Evolutionary conservation across 2,888 invertebrate species (phyloP).

Genomic region (Brachypalpus laphriformis): DNA sequence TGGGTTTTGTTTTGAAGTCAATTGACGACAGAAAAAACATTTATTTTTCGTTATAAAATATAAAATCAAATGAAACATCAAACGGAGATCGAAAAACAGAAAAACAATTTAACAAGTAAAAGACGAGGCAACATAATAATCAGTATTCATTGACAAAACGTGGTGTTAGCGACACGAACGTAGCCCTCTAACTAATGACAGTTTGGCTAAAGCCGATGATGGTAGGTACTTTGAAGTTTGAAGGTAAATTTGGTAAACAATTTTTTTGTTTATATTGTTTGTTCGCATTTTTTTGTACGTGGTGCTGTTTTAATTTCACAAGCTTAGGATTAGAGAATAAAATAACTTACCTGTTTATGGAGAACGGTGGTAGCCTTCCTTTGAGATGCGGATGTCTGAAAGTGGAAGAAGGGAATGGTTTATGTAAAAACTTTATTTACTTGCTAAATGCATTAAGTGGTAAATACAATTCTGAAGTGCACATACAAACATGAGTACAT

Average conservation of each 20-base stretch:
- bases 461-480: too few species aligned
- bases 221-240: neutral
- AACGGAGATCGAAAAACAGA: slow-evolving; percentile 4
- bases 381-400: neutral
- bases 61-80: slow-evolving; percentile 33
- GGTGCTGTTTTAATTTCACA: neutral
- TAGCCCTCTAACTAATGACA: slow-evolving; percentile 4
- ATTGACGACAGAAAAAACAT: slow-evolving; percentile 26
- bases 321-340: too few species aligned
- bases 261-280: neutral
- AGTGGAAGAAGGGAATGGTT: neutral
- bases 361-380: neutral
- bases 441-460: too few species aligned
- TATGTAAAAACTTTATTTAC: neutral
- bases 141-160: neutral
- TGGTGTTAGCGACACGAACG: neutral
- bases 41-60: slow-evolving; percentile 34
- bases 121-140: neutral
- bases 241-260: neutral
- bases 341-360: slow-evolving; percentile 6
- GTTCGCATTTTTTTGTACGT: neutral
- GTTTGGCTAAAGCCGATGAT: neutral
- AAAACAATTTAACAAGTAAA: slow-evolving; percentile 19
- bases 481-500: too few species aligned
- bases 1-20: slow-evolving; percentile 17